Conservation (phyloP, 2,113 vertebrate species). For the Psilopsiagon aymara region DNA sequence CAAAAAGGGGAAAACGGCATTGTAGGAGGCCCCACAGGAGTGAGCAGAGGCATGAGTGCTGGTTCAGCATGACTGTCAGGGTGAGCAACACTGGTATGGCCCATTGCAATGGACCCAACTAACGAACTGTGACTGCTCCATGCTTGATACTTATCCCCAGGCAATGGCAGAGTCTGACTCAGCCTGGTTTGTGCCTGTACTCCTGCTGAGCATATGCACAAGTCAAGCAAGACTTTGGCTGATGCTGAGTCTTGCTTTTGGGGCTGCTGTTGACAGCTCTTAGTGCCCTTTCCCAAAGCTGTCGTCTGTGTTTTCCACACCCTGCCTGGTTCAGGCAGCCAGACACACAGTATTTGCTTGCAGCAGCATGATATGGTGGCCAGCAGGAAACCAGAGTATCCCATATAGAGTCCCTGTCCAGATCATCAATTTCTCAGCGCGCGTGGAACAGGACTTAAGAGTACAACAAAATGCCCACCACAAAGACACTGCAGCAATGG, state of each 20-base stretch:
- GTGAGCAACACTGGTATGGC: accelerated
- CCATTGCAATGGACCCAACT: accelerated
- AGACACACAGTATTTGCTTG: accelerated
- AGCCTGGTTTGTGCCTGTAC: not conserved
- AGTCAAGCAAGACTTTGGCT: not conserved
- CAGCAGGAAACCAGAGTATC: not conserved
- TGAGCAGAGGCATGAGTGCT: not conserved
- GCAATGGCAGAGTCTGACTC: accelerated
- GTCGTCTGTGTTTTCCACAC: not conserved
- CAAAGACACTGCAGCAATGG: not conserved
- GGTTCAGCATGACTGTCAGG: accelerated
- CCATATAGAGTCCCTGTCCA: accelerated
- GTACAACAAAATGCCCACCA: too few relatives aligned
- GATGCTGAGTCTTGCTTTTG: not conserved
- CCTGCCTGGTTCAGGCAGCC: not conserved
- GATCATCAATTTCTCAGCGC: not conserved
- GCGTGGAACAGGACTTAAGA: not conserved
- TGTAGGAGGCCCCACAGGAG: not conserved
- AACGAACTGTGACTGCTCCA: accelerated
- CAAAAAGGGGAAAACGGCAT: not conserved
- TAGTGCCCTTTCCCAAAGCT: accelerated
- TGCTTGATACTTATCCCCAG: accelerated
- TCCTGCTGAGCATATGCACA: accelerated
- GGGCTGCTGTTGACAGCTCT: not conserved
- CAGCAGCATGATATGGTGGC: accelerated